Base-by-base conservation (phyloP, 1,140 invertebrate species). In the Protaetia brevitarsis region DNA sequence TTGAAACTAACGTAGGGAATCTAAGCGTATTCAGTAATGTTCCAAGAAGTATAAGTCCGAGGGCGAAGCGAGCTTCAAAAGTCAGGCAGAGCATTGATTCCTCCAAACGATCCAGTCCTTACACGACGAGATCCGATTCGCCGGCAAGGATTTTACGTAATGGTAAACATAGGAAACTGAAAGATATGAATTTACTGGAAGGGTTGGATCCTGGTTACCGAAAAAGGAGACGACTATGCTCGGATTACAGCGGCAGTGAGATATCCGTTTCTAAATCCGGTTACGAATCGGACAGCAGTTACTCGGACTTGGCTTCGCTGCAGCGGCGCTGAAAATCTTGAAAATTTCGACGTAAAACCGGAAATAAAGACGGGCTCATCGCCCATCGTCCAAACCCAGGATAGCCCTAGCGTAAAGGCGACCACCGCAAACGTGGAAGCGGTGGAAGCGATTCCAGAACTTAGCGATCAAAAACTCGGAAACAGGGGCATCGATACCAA, bases 221-320 rank as follows among this genome's bases (percentile, higher is more conserved):
- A 68, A 84, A 83, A 65, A 67, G 82, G 19, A 82, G 82, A 71
- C 77, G 85, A 71, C 75, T 85, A 30, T 82, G 83, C 64, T 87
- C 85, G 2, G 84, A 85, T 69, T 81, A 82, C 28, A 78, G 85
- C 73, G 65, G 65, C 60, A 81, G 80, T 75, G 80, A 84, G 73
- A 79, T 84, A 69, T 78, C 83, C 63, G 62, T 71, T 34, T 74
- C 72, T 29, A 85, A 85, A 75, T 82, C 82, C 36, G 86, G 80
- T 27, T 79, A 86, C 72, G 86, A 87, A 69, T 84, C 84, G 3
- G 86, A 87, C 72, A 79, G 84, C 64, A 87, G 84, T 70, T 81
- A 85, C 64, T 85, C 82, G 10, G 86, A 88, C 36, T 69, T 73
- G 61, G 71, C 72, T 0, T 79, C 80, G 27, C 45, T 77, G 1